Evolutionary conservation across 2,797 vertebrate species (phyloP), one percentile per base, ranked within the genome.

Genomic region (Hirundo rustica): DNA sequence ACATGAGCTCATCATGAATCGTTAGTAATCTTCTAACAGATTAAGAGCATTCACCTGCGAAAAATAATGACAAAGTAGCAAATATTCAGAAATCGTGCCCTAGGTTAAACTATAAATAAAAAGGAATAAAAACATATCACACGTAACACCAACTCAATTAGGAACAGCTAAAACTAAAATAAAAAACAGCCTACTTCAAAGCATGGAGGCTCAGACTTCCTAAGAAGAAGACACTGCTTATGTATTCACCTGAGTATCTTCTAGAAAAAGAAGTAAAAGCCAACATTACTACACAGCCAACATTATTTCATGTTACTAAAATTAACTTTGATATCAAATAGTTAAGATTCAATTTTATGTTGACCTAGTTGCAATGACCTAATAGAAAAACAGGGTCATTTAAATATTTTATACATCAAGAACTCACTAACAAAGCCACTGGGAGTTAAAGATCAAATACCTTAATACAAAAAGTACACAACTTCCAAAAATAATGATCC

Each of bases 291-390:
- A 80, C n/a, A 55, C 8, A 94, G 51, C 14, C n/a, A 88, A 77
- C 76, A 91, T 67, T 92, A 91, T 79, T 94, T 87, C 82, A 15
- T 54, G 66, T 91, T 91, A 89, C 77, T 57, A 74, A 89, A 93
- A 96, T 83, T 79, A 92, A 80, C 27, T 89, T 50, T 58, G 76
- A 78, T 83, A 93, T 45, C 70, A 81, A 93, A 62, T 62, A 85
- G 68, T 47, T 89, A 88, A 38, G 44, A 94, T 89, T 85, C 82
- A 53, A 83, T 92, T 91, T 96, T 91, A 74, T 89, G 66, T 79
- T 95, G 89, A 92, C 94, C 84, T 80, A 96, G 54, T 77, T 95
- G 36, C 72, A 87, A 78, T 50, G 54, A 93, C 89, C 68, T 83
- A 78, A 68, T 16, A 67, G 22, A 36, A 80, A 89, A 94, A 51